These are phyloP conservation scores for Istiophorus platypterus DNA, from an alignment of 2,113 vertebrate species.

Conservation along the genomic window DNA sequence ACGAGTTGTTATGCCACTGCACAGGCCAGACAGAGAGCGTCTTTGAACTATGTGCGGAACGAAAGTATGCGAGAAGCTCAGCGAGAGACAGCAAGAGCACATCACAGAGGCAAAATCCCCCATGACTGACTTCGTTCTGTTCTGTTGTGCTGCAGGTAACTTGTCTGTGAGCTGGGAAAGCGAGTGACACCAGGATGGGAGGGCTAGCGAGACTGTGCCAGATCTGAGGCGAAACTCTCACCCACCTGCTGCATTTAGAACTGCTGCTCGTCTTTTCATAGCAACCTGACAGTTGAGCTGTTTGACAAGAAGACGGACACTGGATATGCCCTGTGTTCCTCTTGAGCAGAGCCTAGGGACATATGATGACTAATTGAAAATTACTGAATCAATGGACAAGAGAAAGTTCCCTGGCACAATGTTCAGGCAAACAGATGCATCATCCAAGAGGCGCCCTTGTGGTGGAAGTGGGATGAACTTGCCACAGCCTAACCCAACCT, in stretches of 20 bases:
- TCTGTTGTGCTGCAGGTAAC: slow-evolving; percentile 65
- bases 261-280: slow-evolving; percentile 58
- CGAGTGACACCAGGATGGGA: slow-evolving; percentile 67
- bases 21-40: background rate
- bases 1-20: background rate
- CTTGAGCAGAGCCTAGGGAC: slow-evolving; percentile 5
- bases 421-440: slow-evolving; percentile 87
- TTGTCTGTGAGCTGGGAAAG: slow-evolving; percentile 26
- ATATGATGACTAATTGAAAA: slow-evolving; percentile 53
- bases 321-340: slow-evolving; percentile 17
- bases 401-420: slow-evolving; percentile 79
- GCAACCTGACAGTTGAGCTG: slow-evolving; percentile 47
- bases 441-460: slow-evolving; percentile 70
- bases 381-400: slow-evolving; percentile 49
- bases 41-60: background rate
- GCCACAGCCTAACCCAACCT: slow-evolving; percentile 32
- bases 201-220: slow-evolving; percentile 35
- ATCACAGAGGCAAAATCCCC: background rate
- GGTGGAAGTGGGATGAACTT: slow-evolving; percentile 63
- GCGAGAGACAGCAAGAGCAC: background rate
- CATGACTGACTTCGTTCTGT: slow-evolving; percentile 9
- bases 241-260: slow-evolving; percentile 71
- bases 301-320: slow-evolving; percentile 18
- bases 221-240: slow-evolving; percentile 70
- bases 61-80: background rate